Evolutionary conservation across 2,113 vertebrate genomes (phyloP).

Genomic region (Tachysurus vachellii): DNA sequence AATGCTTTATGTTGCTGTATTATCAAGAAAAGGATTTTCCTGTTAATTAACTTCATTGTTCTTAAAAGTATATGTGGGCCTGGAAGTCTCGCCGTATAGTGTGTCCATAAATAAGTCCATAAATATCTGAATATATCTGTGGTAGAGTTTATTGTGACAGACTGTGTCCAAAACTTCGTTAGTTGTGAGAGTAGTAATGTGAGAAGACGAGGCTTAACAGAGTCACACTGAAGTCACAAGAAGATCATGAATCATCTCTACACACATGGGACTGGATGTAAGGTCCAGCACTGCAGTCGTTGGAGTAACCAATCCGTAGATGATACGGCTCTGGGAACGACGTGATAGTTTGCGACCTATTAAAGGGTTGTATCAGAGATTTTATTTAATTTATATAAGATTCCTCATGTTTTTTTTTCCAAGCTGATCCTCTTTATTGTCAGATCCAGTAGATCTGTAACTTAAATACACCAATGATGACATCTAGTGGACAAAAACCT

Average conservation of each 20-base stretch:
- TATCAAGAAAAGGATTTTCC: no score
- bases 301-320: background rate
- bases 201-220: conserved; percentile 60
- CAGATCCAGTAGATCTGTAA: background rate
- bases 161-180: conserved; percentile 53
- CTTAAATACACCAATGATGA: conserved; percentile 13
- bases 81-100: no score
- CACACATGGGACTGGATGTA: background rate
- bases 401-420: background rate
- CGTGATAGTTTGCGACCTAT: background rate
- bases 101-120: no score
- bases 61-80: no score
- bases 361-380: background rate
- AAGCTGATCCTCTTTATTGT: background rate
- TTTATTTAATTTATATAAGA: background rate
- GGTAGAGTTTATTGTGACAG: conserved; percentile 20
- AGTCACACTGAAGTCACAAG: conserved; percentile 68
- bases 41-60: no score
- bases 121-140: no score
- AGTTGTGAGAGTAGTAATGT: conserved; percentile 67
- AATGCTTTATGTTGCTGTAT: no score
- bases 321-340: background rate
- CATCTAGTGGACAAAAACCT: conserved; percentile 32
- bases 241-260: background rate
- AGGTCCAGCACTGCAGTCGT: background rate